Evolutionary conservation across 2,888 invertebrate species (phyloP).

Genomic region (Caenorhabditis zanzibari): DNA sequence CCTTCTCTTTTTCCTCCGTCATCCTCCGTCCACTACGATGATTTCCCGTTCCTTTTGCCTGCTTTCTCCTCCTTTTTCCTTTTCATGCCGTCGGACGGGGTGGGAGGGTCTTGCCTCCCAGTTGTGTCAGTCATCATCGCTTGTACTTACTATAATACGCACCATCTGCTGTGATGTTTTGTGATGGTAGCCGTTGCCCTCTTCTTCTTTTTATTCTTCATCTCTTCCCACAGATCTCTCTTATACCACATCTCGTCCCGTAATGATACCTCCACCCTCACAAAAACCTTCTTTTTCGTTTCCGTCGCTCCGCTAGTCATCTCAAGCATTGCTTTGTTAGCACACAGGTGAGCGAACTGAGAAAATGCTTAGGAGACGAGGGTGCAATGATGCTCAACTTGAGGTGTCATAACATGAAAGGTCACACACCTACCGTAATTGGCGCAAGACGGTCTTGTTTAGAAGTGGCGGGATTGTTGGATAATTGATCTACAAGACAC

Average conservation of each 20-base stretch:
- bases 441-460: neutral
- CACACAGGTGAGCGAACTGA: conserved; percentile 62
- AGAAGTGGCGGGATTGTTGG: conserved; percentile 13
- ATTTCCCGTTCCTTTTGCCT: conserved; percentile 61
- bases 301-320: conserved; percentile 35
- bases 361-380: conserved; percentile 52
- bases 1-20: conserved; percentile 52
- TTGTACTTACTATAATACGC: conserved; percentile 66
- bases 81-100: conserved; percentile 51
- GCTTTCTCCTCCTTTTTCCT: conserved; percentile 46
- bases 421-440: conserved; percentile 33
- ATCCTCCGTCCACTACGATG: conserved; percentile 51
- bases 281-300: conserved; percentile 12
- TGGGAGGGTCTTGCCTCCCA: conserved; percentile 19
- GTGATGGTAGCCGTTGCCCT: conserved; percentile 55
- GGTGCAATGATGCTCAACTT: conserved; percentile 3
- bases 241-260: conserved; percentile 30
- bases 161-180: conserved; percentile 64
- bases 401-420: conserved; percentile 47
- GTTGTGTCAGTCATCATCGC: conserved; percentile 66
- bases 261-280: conserved; percentile 41
- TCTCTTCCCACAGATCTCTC: conserved; percentile 37
- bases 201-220: neutral
- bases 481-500: conserved; percentile 48
- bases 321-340: conserved; percentile 65